Evolutionary conservation across 2,888 invertebrate species (phyloP), one percentile per base, ranked within the genome.

Genomic region (Dasysyrphus albostriatus): DNA sequence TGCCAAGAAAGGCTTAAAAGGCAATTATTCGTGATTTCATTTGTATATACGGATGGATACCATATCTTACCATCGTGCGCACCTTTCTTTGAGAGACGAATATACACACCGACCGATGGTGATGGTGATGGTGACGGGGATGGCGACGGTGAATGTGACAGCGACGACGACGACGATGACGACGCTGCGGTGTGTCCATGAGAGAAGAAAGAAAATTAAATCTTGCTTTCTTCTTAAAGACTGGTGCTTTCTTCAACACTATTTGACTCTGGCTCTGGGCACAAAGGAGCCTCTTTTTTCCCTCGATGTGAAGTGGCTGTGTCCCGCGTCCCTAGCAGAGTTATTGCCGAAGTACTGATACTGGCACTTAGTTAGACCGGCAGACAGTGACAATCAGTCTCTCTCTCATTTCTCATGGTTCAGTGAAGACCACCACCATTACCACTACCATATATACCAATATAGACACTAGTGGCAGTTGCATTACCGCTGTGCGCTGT

Each of bases 11-110:
- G 70, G 78, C 78, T 79, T 63, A 83, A 65, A 83, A 79, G 82
- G 78, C 83, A 87, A 83, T 87, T 83, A 87, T 87, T 83, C 78
- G 75, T 83, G 87, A 83, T 87, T 83, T 82, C 83, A 79, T 83
- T 74, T 79, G 78, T 82, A 78, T 79, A 82, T 83, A 54, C 54
- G 39, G 51, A 54, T 42, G 37, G 51, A 54, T 54, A 83, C 75
- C 83, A 87, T 87, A 87, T 87, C 78, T 83, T 63, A 63, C 72
- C 75, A 76, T 65, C 80, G 70, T 37, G 83, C 70, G 63, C 80
- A 84, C 84, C 84, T 84, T 84, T 84, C 80, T 80, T 85, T 77
- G 63, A 77, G 58, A 61, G 51, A 73, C 61, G 51, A 54, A 49
- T 49, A 49, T 49, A 49, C 19, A 67, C 49, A 67, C 67, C 67